Evolutionary conservation across 2,888 invertebrate species (phyloP), one percentile per base, ranked within the genome.

Genomic region (Cosmorhoe ocellata): DNA sequence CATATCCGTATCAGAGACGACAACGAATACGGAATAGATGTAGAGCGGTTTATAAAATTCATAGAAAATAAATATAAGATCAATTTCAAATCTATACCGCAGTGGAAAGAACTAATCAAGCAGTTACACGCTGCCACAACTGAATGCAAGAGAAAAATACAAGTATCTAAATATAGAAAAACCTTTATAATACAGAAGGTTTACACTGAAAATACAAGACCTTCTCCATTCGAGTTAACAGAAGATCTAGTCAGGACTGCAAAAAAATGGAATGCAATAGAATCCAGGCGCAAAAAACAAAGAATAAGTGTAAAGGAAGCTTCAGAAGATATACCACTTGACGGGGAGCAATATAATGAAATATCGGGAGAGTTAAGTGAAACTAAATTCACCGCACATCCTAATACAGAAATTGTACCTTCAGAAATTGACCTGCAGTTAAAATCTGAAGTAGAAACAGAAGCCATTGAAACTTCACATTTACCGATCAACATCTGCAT

Each of bases 221-320:
- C 58, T 28, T 79, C 86, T 1, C 87, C 89, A 0, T 87, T 87
- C 64, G 70, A 77, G 43, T 61, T 86, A 48, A 81, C 78, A 2
- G 67, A 75, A 6, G 64, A 68, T 33, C 62, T 84, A 28, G 68
- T 66, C 39, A 79, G 86, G 61, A 87, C 86, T 34, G 63, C 72
- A 27, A 63, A 62, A n/a, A 68, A 65, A 57, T 85, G 86, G 86
- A 39, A 67, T 51, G 44, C 57, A 38, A 53, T 76, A 13, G 54
- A 71, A 63, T 33, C 39, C 1, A 46, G 56, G 9, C 5, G 22
- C 4, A 63, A 63, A 31, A 60, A 61, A 58, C 42, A 24, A 6
- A 56, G 60, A 44, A 32, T 9, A 22, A 14, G 32, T 44, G 13
- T 32, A 26, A 33, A 50, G 12, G 12, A 39, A 33, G 43, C 57